Base-by-base conservation (phyloP, 1,140 invertebrate species). In the Branchinecta lynchi region DNA sequence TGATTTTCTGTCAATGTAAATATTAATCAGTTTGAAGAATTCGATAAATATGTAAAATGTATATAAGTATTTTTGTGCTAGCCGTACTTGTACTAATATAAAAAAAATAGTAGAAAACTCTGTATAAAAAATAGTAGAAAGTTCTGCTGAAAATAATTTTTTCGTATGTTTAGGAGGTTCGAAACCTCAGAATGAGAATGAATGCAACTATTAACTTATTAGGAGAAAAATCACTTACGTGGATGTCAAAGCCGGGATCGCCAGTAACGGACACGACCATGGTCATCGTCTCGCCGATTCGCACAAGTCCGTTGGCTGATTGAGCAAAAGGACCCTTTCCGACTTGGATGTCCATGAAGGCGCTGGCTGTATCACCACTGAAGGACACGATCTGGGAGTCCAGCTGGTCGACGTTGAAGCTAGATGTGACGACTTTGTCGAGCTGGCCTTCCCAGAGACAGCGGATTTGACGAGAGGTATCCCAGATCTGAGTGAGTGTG, bases 391-490 rank as follows among this genome's bases (percentile, higher is more conserved):
- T 86, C 74, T 90, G 85, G 75, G 89, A 86, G 71, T 86, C 88
- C 68, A 90, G 76, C 86, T 89, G 89, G 43, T 88, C 89, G 0
- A 92, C 87, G 66, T 84, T 86, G 10, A 92, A 78, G 7, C 86
- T 86, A 0, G 87, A 87, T 0, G 85, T 85, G 43, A 90, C 77
- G 9, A 86, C 84, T 75, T 89, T 86, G 21, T 87, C 88, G 60
- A 89, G 78, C 73, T 86, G 88, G 10, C 88, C 88, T 81, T 89
- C 87, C 88, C 88, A 92, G 12, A 89, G 78, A 77, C 89, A 92
- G 69, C 88, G 82, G 0, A 92, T 87, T 67, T 85, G 81, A 60
- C 87, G 81, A 43, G 90, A 85, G 3, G 86, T 87, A 75, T 90
- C 89, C 89, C 89, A 90, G 0, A 88, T 85, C 78, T 79, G 70